Evolutionary conservation across 2,113 vertebrate species (phyloP), one percentile per base, ranked within the genome.

Genomic region (Hyperopisus bebe): DNA sequence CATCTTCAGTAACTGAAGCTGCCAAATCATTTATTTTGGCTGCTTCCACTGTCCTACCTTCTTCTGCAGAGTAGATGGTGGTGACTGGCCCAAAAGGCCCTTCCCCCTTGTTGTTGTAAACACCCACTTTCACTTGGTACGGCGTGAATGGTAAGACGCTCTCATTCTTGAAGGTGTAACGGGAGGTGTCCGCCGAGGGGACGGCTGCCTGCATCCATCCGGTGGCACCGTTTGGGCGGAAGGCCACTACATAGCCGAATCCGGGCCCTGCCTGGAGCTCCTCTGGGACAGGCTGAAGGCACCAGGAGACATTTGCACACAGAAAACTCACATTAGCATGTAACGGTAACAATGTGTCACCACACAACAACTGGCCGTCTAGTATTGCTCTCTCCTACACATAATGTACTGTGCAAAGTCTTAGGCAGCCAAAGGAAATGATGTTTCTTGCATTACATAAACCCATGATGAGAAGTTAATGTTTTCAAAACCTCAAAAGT

Each of bases 121-220:
- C 97, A 0, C 98, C 97, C 2, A 99, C 98, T 93, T 98, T 99
- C 74, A 99, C 98, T 62, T 99, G 97, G 42, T 98, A 99, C 48
- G 98, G 98, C 2, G 97, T 97, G 94, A 99, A 99, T 4, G 98
- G 98, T 0, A 96, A 97, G 90, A 99, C 95, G 84, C 95, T 99
- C 94, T 99, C 98, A 1, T 99, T 99, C 92, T 98, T 95, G 93
- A 99, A 99, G 91, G 98, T 93, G 0, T 99, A 99, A 95, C 93
- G 95, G 89, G 97, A 97, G 0, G 97, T 95, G 0, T 99, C 98
- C 0, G 98, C 94, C 0, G 98, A 98, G 3, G 98, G 97, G 83
- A 99, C 97, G 0, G 98, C 98, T 0, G 98, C 98, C 95, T 99
- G 97, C 97, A 99, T 99, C 98, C 98, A 99, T 74, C 97, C 97